These are phyloP conservation scores for Augochlora pura DNA, from an alignment of 1,140 invertebrate genomes.

Conservation along the genomic window DNA sequence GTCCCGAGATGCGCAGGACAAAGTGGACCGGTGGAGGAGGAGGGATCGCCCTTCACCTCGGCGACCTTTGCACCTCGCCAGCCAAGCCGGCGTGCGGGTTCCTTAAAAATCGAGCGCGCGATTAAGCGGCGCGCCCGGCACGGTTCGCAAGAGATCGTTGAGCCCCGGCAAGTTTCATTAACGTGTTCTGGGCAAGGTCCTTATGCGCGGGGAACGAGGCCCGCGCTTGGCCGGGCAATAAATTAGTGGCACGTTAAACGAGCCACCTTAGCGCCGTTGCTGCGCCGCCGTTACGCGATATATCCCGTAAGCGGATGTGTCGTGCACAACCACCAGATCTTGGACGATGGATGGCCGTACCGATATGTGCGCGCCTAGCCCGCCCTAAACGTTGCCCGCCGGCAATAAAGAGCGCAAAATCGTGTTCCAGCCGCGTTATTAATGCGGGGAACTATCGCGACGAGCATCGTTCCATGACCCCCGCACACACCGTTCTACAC, in stretches of 20 bases:
- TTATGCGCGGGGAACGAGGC: slow-evolving; percentile 34
- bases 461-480: slow-evolving; percentile 50
- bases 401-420: slow-evolving; percentile 66
- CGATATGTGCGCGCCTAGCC: slow-evolving; percentile 51
- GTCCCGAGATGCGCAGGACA: neutral
- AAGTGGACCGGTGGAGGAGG: neutral
- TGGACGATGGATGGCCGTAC: slow-evolving; percentile 64
- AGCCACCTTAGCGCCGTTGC: slow-evolving; percentile 55
- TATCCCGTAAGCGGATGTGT: slow-evolving; percentile 63
- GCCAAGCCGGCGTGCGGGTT: neutral
- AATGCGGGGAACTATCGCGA: slow-evolving; percentile 61
- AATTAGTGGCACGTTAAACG: slow-evolving; percentile 61
- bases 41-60: neutral
- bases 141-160: slow-evolving; percentile 13
- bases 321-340: slow-evolving; percentile 64
- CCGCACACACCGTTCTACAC: slow-evolving; percentile 10
- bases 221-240: slow-evolving; percentile 50
- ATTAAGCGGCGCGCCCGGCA: slow-evolving; percentile 24
- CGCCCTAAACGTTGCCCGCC: slow-evolving; percentile 52
- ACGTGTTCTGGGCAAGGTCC: slow-evolving; percentile 36
- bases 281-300: slow-evolving; percentile 57
- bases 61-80: neutral
- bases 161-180: slow-evolving; percentile 53
- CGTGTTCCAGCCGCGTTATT: slow-evolving; percentile 63
- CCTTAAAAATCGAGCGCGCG: neutral